Percentiles rank a stretch among this genome's conserved stretches.
Evolutionary conservation across 1,140 invertebrate species (phyloP).

Genomic region (Arion vulgaris): DNA sequence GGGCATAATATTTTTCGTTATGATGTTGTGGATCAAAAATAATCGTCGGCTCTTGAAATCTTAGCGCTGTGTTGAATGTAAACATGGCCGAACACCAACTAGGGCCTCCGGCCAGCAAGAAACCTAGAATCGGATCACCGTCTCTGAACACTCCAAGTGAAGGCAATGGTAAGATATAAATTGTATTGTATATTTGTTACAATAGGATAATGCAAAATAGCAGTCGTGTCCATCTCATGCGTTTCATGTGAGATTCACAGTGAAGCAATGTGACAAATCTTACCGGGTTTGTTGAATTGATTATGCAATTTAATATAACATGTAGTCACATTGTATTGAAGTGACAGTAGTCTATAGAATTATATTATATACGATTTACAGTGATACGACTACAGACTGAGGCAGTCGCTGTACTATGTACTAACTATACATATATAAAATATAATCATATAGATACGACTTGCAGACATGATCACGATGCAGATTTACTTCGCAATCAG

Average conservation of each 20-base stretch:
- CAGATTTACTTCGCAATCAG: too few species aligned
- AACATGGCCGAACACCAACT: conserved; percentile 87
- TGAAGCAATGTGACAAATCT: not conserved
- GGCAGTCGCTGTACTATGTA: too few species aligned
- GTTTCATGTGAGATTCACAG: not conserved
- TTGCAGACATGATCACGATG: too few species aligned
- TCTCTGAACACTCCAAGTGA: conserved; percentile 79
- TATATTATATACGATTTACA: too few species aligned
- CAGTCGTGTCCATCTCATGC: not conserved
- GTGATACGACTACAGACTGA: too few species aligned
- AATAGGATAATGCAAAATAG: not conserved
- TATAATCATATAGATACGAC: too few species aligned
- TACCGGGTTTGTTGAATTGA: not conserved
- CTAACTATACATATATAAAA: too few species aligned
- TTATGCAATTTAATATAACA: too few species aligned
- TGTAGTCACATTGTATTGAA: too few species aligned
- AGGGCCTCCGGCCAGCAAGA: conserved; percentile 94
- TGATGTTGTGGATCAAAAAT: conserved; percentile 41
- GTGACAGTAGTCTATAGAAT: too few species aligned
- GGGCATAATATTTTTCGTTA: conserved; percentile 35
- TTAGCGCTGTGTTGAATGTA: conserved; percentile 46
- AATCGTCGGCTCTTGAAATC: conserved; percentile 48
- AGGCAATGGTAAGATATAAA: conserved; percentile 80
- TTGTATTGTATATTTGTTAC: not conserved
- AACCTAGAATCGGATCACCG: conserved; percentile 87